Percentiles rank a stretch among this genome's conserved stretches.
phyloP scores from a whole-genome alignment of 2,797 vertebrate species.

The Chelon labrosus region DNA sequence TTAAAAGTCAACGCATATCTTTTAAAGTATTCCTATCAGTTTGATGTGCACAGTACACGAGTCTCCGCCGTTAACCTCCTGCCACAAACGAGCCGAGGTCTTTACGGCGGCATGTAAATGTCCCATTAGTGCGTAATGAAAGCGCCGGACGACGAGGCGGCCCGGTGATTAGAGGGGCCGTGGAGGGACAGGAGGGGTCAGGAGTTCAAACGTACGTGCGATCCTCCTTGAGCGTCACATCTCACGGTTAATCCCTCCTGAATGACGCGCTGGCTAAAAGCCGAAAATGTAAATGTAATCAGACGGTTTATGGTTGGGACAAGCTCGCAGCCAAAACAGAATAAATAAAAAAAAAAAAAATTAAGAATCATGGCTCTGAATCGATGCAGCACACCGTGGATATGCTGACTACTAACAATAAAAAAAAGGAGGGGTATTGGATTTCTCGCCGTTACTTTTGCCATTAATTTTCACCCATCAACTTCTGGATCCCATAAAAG shows the following conservation, averaged over 20 bases:
- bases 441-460: conserved; percentile 46
- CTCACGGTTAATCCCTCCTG: not conserved
- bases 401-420: conserved; percentile 54
- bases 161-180: conserved; percentile 6
- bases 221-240: conserved; percentile 3
- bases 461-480: conserved; percentile 47
- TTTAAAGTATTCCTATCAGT: conserved; percentile 15
- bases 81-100: not conserved
- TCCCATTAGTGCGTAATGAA: conserved; percentile 33
- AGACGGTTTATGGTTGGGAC: conserved; percentile 32
- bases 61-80: conserved; percentile 19
- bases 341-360: not conserved
- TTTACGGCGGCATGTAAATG: conserved; percentile 14
- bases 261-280: conserved; percentile 3
- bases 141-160: not conserved
- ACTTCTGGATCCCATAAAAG: not conserved
- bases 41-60: not conserved
- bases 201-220: not conserved
- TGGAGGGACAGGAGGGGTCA: conserved; percentile 20
- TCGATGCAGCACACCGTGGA: conserved; percentile 21
- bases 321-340: conserved; percentile 8
- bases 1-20: not conserved
- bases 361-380: conserved; percentile 1
- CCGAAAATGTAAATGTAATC: conserved; percentile 51
- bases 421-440: conserved; percentile 13